A percentile compares a stretch with the other conserved stretches of the same genome.
These are phyloP conservation scores for Acanthosepion pharaonis DNA, from an alignment of 2,888 invertebrate genomes.

Conservation along the genomic window DNA sequence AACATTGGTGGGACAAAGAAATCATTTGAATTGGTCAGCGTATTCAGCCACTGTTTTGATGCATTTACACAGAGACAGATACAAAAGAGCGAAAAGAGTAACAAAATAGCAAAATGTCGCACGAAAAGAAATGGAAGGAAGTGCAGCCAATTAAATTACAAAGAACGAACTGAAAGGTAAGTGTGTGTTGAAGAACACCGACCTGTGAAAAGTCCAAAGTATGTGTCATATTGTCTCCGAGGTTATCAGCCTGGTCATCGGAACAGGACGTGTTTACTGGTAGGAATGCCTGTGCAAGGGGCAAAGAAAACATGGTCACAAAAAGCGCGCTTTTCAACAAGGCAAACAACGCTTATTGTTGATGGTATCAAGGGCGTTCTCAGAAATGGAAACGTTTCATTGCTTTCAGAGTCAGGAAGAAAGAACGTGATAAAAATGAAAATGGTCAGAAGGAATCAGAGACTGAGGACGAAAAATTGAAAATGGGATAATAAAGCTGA, in stretches of 20 bases:
- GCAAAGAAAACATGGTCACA: conserved; percentile 36
- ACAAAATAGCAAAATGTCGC: not conserved
- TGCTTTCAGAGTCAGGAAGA: not conserved
- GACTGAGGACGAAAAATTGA: not conserved
- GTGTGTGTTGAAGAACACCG: conserved; percentile 2
- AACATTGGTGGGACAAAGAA: not conserved
- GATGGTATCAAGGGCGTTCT: not conserved
- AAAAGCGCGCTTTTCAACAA: not conserved
- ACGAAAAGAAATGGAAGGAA: not conserved
- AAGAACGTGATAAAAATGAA: not conserved
- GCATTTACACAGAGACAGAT: not conserved
- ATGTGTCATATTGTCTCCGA: conserved; percentile 40
- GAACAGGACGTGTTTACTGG: conserved; percentile 46
- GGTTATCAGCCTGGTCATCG: conserved; percentile 46
- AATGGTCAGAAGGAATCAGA: not conserved
- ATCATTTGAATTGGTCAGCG: not conserved
- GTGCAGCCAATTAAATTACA: not conserved
- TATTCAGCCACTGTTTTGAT: not conserved
- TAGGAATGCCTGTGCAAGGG: conserved; percentile 38
- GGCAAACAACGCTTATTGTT: not conserved
- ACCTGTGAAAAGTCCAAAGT: conserved; percentile 44
- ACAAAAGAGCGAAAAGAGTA: not conserved
- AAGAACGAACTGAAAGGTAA: not conserved
- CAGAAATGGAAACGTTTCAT: not conserved
- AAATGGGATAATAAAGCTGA: not conserved